Evolutionary conservation across 2,797 vertebrate species (phyloP).

Genomic region (Melopsittacus undulatus): DNA sequence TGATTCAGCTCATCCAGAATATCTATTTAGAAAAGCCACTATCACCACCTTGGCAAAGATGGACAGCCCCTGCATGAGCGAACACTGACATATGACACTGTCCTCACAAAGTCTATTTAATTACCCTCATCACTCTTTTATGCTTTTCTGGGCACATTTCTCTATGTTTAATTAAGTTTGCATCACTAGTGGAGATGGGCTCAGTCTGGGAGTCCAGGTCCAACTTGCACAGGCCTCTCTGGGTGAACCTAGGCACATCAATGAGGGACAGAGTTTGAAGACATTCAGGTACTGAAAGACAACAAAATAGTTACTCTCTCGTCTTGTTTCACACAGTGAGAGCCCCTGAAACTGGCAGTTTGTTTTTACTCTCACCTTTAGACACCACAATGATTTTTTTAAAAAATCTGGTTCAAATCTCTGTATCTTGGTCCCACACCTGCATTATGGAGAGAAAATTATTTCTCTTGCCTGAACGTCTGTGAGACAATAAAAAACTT

Average conservation of each 20-base stretch:
- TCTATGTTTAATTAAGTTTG: background rate
- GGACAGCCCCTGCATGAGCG: fast-evolving
- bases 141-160: background rate
- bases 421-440: background rate
- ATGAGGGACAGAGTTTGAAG: background rate
- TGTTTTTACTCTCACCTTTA: background rate
- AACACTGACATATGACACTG: fast-evolving
- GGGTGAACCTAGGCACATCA: background rate
- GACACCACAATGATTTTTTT: background rate
- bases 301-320: background rate
- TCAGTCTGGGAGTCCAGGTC: background rate
- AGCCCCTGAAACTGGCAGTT: background rate
- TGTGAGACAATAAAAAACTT: background rate
- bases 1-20: background rate
- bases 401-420: background rate
- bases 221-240: background rate
- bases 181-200: background rate
- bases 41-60: background rate
- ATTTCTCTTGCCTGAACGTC: background rate
- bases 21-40: background rate
- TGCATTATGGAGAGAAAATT: background rate
- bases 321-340: background rate
- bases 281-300: background rate
- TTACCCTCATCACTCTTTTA: background rate
- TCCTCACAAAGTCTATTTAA: background rate